Base-by-base conservation (phyloP, 2,888 invertebrate genomes). In the Dryobotodes eremita region DNA sequence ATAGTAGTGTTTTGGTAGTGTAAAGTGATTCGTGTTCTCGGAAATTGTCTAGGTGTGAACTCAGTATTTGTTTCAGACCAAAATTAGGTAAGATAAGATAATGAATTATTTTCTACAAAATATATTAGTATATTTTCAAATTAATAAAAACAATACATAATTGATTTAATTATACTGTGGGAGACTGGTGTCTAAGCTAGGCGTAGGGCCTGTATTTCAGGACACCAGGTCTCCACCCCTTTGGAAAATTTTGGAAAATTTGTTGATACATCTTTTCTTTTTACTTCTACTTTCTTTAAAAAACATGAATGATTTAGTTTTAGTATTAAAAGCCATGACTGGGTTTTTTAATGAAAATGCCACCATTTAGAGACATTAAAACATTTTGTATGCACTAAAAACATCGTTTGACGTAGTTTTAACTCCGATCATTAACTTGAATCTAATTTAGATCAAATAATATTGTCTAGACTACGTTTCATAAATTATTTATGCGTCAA, bases 401-500 rank as follows among this genome's bases (percentile, higher is more conserved):
- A 53, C 5, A 36, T 82, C 36, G 31, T 57, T 55, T 53, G 55
- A 42, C 23, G 10, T 42, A 48, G 5, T 76, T 62, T 55, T 50
- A 42, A 62, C 42, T n/a, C 20, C 3, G 15, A 36, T 62, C 15
- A 62, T 76, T 31, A 57, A 55, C 65, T 82, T 82, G 81, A 64
- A 75, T 55, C 2, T 50, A 57, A 23, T 26, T 50, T 26, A 50
- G 15, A 59, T 23, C 10, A 64, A 77, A 57, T 46, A 69, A 69
- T 15, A 26, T 10, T 53, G 77, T 77, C 83, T 83, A 77, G 78
- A 77, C 80, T 57, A 57, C 7, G 5, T 36, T 83, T 53, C 64
- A 48, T 65, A 65, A 65, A 36, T 80, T 59, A 50, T 65, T 4
- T 46, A 57, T 36, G 36, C 8, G 23, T 65, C 50, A 57, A 80